These are phyloP conservation scores for Scomber scombrus DNA, from an alignment of 2,113 vertebrate species.

Conservation along the genomic window DNA sequence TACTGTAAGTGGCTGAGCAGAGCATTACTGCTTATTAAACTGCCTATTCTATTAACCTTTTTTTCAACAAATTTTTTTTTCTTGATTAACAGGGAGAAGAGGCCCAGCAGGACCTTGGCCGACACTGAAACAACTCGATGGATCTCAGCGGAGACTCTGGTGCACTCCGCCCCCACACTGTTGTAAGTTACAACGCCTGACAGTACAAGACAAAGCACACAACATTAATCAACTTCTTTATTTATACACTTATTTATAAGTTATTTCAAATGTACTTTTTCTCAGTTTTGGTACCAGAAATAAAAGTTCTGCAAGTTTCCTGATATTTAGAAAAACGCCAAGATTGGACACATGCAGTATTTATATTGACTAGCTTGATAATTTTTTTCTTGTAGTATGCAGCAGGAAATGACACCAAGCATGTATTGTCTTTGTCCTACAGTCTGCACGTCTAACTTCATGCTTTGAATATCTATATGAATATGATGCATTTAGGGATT, in stretches of 20 bases:
- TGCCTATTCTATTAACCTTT: constrained; percentile 72
- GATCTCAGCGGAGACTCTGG: constrained; percentile 50
- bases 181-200: constrained; percentile 60
- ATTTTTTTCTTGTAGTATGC: background rate
- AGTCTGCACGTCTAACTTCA: background rate
- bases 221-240: background rate
- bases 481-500: background rate
- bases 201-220: constrained; percentile 13
- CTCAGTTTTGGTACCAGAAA: background rate
- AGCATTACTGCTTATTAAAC: constrained; percentile 65
- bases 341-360: background rate
- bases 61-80: constrained; percentile 50
- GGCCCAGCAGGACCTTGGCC: constrained; percentile 32
- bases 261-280: background rate
- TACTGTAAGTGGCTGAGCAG: constrained; percentile 37
- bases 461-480: background rate
- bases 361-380: background rate
- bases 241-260: too few relatives aligned
- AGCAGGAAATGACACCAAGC: background rate
- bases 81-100: constrained; percentile 55
- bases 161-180: constrained; percentile 20
- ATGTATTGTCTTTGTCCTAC: background rate
- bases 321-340: background rate
- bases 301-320: background rate
- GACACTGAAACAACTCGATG: constrained; percentile 61